phyloP scores from a whole-genome alignment of 2,888 invertebrate genomes.

The Tromatobia lineatoria region DNA sequence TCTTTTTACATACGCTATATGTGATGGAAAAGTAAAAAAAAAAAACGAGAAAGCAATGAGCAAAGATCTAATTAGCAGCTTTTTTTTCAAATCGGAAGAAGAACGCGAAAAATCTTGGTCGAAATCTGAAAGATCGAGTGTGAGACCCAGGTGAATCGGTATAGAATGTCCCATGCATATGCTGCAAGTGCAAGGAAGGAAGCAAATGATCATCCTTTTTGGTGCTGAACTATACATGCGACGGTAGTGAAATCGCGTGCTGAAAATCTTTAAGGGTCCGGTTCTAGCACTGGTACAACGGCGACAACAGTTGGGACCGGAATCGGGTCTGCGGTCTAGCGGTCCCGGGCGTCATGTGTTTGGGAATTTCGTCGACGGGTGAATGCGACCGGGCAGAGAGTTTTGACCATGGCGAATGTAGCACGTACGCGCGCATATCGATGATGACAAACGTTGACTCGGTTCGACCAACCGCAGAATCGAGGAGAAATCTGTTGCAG shows the following conservation, averaged over 20 bases:
- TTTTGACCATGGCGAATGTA: not conserved
- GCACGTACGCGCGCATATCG: slow-evolving; percentile 54
- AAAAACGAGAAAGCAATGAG: no score
- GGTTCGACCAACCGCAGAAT: slow-evolving; percentile 59
- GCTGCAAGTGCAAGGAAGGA: slow-evolving; percentile 32
- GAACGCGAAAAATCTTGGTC: no score
- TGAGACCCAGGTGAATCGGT: no score
- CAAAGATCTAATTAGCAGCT: no score
- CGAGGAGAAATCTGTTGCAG: slow-evolving; percentile 73
- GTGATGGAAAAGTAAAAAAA: no score
- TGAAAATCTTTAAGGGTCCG: slow-evolving; percentile 62
- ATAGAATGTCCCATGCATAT: not conserved
- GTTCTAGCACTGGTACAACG: slow-evolving; percentile 34
- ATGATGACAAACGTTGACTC: slow-evolving; percentile 44
- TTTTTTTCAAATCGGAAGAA: no score
- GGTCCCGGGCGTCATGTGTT: slow-evolving; percentile 80
- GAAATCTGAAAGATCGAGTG: no score
- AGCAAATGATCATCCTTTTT: slow-evolving; percentile 55
- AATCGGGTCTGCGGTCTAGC: slow-evolving; percentile 79
- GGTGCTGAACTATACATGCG: slow-evolving; percentile 39
- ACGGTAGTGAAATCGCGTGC: slow-evolving; percentile 63
- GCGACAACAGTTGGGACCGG: slow-evolving; percentile 76
- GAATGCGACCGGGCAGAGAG: slow-evolving; percentile 31
- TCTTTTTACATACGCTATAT: no score
- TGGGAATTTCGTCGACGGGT: slow-evolving; percentile 71